Evolutionary conservation across 2,888 invertebrate species (phyloP).

Genomic region (Gnatocerus cornutus): DNA sequence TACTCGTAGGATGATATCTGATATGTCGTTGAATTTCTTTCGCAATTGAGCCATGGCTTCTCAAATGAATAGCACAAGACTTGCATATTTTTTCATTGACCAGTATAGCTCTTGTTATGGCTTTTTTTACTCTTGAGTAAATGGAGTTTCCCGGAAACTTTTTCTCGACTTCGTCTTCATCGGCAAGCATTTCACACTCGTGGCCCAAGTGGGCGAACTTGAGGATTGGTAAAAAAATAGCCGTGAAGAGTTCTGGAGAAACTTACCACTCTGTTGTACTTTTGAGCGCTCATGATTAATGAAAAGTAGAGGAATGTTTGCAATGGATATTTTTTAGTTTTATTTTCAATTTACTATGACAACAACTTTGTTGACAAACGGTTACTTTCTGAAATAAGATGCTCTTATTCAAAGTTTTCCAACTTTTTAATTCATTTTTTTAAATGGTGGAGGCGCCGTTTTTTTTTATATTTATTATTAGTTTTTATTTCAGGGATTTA

Average conservation of each 20-base stretch:
- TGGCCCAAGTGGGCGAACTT: constrained; percentile 39
- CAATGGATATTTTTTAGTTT: background rate
- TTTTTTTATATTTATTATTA: too few species aligned
- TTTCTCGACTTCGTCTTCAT: constrained; percentile 49
- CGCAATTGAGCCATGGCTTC: constrained; percentile 62
- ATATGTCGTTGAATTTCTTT: constrained; percentile 62
- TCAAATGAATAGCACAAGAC: constrained; percentile 48
- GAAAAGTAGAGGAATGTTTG: background rate
- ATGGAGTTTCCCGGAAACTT: constrained; percentile 39
- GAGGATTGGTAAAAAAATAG: background rate
- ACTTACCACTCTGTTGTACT: constrained; percentile 32
- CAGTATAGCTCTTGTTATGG: constrained; percentile 14
- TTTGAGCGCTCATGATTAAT: constrained; percentile 15
- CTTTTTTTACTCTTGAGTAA: constrained; percentile 12
- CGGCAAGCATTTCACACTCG: constrained; percentile 51
- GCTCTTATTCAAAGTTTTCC: too few species aligned
- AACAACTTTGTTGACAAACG: background rate
- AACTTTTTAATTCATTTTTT: too few species aligned
- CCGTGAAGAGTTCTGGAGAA: background rate
- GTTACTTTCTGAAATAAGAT: too few species aligned
- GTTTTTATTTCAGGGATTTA: too few species aligned
- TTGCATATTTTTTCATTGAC: constrained; percentile 40
- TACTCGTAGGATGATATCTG: constrained; percentile 55
- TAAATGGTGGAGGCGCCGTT: too few species aligned
- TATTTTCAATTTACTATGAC: constrained; percentile 12